phyloP scores from a whole-genome alignment of 2,113 vertebrate species.

The Turdus rufiventris region DNA sequence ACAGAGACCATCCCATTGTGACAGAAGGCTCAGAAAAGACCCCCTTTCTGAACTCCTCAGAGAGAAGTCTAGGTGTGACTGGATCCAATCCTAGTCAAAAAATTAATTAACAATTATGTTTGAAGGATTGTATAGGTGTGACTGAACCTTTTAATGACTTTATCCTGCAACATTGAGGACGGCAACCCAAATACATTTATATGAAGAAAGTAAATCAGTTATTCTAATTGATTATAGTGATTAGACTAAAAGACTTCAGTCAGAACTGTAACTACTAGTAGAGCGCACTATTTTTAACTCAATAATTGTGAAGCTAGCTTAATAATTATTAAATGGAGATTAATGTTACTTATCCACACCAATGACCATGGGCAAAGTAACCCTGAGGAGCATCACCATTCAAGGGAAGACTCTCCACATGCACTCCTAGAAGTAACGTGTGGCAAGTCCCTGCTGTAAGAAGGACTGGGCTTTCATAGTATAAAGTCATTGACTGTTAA shows the following conservation, averaged over 20 bases:
- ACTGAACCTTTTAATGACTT: neutral
- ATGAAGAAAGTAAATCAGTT: neutral
- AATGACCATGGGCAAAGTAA: neutral
- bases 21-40: neutral
- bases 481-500: neutral
- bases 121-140: neutral
- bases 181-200: neutral
- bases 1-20: neutral
- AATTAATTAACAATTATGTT: neutral
- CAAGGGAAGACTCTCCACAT: neutral
- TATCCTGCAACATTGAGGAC: neutral
- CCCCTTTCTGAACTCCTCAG: neutral
- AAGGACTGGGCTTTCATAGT: neutral
- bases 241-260: neutral
- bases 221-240: neutral
- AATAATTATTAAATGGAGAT: neutral
- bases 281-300: neutral
- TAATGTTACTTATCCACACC: neutral
- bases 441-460: neutral
- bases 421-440: neutral
- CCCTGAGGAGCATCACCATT: neutral
- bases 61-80: neutral
- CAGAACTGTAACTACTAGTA: neutral
- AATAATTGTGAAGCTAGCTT: neutral
- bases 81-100: neutral